These are phyloP conservation scores for Eretmochelys imbricata DNA, from an alignment of 2,113 vertebrate species.

Conservation along the genomic window DNA sequence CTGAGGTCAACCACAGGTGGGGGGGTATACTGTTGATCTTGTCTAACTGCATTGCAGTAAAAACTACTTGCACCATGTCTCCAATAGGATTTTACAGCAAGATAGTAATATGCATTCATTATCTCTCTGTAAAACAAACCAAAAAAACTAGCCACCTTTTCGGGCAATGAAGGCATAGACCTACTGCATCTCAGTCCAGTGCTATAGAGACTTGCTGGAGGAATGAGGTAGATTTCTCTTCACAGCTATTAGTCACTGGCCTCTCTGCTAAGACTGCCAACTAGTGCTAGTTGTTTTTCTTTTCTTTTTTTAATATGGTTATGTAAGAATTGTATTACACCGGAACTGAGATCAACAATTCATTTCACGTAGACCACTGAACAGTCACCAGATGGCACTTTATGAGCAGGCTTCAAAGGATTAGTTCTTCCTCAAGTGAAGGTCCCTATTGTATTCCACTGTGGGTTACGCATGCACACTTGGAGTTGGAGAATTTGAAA, in stretches of 20 bases:
- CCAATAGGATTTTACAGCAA: not conserved
- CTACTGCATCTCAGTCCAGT: not conserved
- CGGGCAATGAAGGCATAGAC: not conserved
- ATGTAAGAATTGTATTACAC: not conserved
- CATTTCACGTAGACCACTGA: not conserved
- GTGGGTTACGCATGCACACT: too few relatives aligned
- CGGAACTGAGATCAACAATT: not conserved
- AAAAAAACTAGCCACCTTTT: not conserved
- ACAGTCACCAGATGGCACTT: not conserved
- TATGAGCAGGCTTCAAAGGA: too few relatives aligned
- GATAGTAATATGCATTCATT: not conserved
- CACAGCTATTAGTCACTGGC: accelerated
- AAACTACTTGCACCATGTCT: not conserved
- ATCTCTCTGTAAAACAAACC: too few relatives aligned
- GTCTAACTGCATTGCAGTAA: not conserved
- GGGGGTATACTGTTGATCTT: not conserved
- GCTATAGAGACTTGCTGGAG: not conserved
- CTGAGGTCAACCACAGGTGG: too few relatives aligned
- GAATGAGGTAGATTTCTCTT: not conserved
- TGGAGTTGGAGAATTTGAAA: too few relatives aligned
- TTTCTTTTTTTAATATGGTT: not conserved
- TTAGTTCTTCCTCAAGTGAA: too few relatives aligned
- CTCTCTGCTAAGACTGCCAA: not conserved
- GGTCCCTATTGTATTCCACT: too few relatives aligned
- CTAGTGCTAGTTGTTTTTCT: not conserved